Conservation (phyloP, 2,113 vertebrate species). For the Phycodurus eques region DNA sequence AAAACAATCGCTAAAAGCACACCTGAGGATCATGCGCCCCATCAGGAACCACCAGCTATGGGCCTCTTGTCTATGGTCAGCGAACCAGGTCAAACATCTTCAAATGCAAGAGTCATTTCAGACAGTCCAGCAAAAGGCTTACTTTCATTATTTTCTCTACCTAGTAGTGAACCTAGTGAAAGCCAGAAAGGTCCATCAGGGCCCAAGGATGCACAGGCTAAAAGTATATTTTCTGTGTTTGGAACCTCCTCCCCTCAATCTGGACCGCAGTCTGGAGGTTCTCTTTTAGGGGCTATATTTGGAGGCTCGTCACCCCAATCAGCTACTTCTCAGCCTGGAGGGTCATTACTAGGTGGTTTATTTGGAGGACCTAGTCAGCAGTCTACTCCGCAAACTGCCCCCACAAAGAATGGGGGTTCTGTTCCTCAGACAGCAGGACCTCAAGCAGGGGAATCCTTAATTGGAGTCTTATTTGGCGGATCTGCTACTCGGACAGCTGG, state of each 20-base stretch:
- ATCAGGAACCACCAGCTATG: conserved; percentile 28
- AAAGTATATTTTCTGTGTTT: conserved; percentile 62
- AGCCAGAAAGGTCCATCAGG: conserved; percentile 18
- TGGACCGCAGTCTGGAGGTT: conserved; percentile 66
- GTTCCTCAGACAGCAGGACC: conserved; percentile 33
- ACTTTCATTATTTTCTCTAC: conserved; percentile 78
- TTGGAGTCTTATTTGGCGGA: conserved; percentile 65
- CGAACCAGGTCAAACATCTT: conserved; percentile 38
- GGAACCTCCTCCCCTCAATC: conserved; percentile 48
- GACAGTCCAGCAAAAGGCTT: conserved; percentile 64
- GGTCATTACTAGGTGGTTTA: conserved; percentile 60
- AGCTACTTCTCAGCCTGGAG: conserved; percentile 47
- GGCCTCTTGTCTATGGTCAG: conserved; percentile 30
- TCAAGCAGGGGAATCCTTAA: conserved; percentile 47
- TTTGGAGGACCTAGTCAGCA: conserved; percentile 57
- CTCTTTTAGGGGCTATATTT: conserved; percentile 79
- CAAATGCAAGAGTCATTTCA: conserved; percentile 27
- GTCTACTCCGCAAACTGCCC: conserved; percentile 23
- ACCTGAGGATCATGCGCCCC: conserved; percentile 11
- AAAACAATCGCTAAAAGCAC: conserved; percentile 22
- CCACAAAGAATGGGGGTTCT: conserved; percentile 33
- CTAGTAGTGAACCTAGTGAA: conserved; percentile 26
- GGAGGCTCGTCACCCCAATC: conserved; percentile 71
- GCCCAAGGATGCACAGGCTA: conserved; percentile 41
- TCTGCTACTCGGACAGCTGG: conserved; percentile 43